Conservation (phyloP, 2,113 vertebrate genomes). For the Bombycilla garrulus region DNA sequence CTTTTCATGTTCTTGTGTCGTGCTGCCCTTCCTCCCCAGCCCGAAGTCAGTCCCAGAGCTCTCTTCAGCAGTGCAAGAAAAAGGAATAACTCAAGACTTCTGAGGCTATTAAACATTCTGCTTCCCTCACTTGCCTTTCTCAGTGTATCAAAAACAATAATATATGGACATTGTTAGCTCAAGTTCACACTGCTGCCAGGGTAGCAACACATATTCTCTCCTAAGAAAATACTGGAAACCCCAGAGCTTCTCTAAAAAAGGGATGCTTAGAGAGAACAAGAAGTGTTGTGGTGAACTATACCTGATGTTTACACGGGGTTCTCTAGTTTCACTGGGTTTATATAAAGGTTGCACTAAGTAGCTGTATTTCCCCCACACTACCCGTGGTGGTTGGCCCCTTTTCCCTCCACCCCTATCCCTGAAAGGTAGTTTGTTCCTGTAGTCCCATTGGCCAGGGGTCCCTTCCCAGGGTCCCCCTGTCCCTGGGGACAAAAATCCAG, state of each 20-base stretch:
- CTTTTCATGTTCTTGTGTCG: background rate
- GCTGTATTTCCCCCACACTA: too few relatives aligned
- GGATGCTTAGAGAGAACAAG: background rate
- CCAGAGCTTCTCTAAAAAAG: background rate
- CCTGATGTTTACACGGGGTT: too few relatives aligned
- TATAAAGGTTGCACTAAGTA: too few relatives aligned
- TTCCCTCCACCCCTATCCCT: too few relatives aligned
- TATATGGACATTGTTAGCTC: background rate
- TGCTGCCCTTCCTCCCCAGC: background rate
- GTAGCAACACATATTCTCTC: background rate
- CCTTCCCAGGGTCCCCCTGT: too few relatives aligned
- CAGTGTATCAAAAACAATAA: background rate
- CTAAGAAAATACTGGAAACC: background rate
- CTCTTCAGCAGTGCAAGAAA: background rate
- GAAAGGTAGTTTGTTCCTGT: too few relatives aligned
- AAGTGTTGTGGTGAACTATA: too few relatives aligned
- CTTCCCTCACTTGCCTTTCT: background rate
- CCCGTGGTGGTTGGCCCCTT: too few relatives aligned
- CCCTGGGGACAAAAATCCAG: too few relatives aligned
- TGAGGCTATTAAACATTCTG: background rate
- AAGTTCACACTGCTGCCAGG: background rate
- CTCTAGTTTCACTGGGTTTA: too few relatives aligned
- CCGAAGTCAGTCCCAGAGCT: background rate
- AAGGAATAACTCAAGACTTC: background rate
- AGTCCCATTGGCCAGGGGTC: too few relatives aligned